Evolutionary conservation across 2,888 invertebrate species (phyloP).

Genomic region (Plutella xylostella): DNA sequence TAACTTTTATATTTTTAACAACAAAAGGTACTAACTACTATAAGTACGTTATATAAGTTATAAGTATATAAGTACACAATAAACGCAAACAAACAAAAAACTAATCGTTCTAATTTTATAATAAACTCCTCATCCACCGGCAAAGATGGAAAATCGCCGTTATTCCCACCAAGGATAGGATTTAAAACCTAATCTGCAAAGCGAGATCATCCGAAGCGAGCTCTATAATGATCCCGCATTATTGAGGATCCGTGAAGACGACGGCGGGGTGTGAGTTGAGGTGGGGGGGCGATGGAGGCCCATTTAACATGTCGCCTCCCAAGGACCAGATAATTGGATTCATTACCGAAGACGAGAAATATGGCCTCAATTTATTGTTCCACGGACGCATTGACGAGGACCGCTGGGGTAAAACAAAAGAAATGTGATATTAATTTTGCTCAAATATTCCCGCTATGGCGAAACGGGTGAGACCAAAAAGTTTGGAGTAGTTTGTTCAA

Average conservation of each 20-base stretch:
- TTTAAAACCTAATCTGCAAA: conserved; percentile 1
- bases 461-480: neutral
- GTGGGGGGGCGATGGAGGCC: conserved; percentile 22
- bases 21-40: no score
- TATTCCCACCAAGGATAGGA: neutral
- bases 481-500: neutral
- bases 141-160: neutral
- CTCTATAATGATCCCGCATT: conserved; percentile 8
- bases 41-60: no score
- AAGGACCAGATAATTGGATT: conserved; percentile 57
- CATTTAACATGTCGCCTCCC: conserved; percentile 52
- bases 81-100: no score
- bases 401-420: conserved; percentile 1
- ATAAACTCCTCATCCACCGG: no score
- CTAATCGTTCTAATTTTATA: no score
- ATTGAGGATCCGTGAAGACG: neutral
- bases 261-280: neutral
- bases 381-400: conserved; percentile 25
- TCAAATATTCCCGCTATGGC: neutral
- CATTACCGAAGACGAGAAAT: conserved; percentile 50
- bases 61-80: no score
- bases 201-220: conserved; percentile 2
- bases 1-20: no score
- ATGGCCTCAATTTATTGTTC: conserved; percentile 45
- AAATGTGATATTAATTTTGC: conserved; percentile 1